Percentiles rank a stretch among this genome's conserved stretches.
Conservation (phyloP, 2,113 vertebrate species). For the Penelope pileata region DNA sequence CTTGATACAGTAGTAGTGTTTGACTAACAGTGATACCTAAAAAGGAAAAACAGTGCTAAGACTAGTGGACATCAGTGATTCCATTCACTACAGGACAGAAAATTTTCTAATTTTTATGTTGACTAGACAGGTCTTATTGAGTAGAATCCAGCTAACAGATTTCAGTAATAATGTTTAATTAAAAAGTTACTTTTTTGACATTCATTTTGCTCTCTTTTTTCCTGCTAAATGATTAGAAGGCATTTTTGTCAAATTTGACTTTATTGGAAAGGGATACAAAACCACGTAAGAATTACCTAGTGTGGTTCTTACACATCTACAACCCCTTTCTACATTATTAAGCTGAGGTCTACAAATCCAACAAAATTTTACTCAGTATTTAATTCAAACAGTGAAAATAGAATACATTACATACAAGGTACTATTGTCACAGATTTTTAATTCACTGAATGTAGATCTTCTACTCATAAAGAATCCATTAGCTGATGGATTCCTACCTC, state of each 20-base stretch:
- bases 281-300: not conserved
- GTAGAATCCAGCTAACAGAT: not conserved
- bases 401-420: not conserved
- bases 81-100: not conserved
- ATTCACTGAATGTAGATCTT: not conserved
- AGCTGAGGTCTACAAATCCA: not conserved
- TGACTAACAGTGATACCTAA: not conserved
- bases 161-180: not conserved
- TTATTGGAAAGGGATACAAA: not conserved
- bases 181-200: not conserved
- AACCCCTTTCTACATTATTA: not conserved
- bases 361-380: not conserved
- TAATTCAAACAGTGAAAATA: not conserved
- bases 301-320: not conserved
- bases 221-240: not conserved
- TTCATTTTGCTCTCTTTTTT: not conserved
- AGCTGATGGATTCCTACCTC: not conserved
- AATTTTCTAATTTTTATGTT: not conserved
- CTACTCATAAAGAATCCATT: constrained; percentile 1
- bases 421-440: not conserved
- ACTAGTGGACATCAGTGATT: not conserved
- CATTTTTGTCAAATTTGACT: not conserved
- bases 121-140: not conserved
- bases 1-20: not conserved
- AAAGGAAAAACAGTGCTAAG: not conserved